phyloP scores from a whole-genome alignment of 2,797 vertebrate genomes.

The Xiphophorus birchmanni region DNA sequence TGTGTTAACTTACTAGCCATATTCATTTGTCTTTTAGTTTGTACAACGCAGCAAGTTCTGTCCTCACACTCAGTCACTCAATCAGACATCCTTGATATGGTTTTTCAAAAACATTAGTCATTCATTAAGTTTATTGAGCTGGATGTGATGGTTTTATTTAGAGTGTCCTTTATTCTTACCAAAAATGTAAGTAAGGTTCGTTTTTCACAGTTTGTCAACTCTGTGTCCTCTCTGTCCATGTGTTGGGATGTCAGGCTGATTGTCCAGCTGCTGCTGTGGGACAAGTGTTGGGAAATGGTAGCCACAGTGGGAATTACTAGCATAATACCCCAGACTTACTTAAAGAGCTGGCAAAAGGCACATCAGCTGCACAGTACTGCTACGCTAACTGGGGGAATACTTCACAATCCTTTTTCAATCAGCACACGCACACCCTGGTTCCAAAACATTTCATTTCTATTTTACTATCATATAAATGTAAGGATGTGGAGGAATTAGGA shows the following conservation, averaged over 20 bases:
- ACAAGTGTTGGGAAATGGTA: constrained; percentile 42
- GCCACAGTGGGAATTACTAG: constrained; percentile 36
- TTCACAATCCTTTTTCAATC: constrained; percentile 21
- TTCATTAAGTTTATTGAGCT: background rate
- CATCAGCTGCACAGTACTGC: constrained; percentile 33
- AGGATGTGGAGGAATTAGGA: background rate
- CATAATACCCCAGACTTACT: constrained; percentile 14
- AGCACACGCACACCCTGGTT: background rate
- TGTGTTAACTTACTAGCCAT: background rate
- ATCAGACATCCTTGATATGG: background rate
- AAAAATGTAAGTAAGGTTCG: background rate
- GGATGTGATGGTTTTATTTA: background rate
- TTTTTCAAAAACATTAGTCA: background rate
- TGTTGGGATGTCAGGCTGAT: constrained; percentile 34
- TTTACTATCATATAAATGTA: background rate
- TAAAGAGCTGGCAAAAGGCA: constrained; percentile 37
- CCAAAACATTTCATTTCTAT: background rate
- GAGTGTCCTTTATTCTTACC: background rate
- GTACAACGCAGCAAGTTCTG: background rate
- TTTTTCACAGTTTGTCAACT: background rate
- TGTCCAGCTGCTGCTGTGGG: constrained; percentile 43
- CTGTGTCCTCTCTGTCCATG: constrained; percentile 11
- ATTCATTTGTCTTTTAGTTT: background rate
- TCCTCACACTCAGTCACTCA: background rate
- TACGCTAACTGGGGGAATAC: constrained; percentile 43